Evolutionary conservation across 2,888 invertebrate species (phyloP).

Genomic region (Digitonthophagus gazella): DNA sequence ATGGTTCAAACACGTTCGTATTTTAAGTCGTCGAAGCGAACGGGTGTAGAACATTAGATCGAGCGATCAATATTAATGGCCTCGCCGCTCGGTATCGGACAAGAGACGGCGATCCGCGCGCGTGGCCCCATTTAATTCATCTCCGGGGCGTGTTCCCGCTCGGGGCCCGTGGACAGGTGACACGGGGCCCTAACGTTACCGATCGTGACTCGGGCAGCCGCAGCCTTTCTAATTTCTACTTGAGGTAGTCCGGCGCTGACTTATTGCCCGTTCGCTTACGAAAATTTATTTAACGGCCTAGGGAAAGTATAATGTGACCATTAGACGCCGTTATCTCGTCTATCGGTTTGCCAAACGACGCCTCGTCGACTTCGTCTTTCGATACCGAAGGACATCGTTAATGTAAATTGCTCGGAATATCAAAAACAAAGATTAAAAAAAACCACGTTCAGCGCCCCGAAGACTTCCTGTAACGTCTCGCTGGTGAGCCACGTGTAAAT

Average conservation of each 20-base stretch:
- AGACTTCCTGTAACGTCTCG: neutral
- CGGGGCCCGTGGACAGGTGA: neutral
- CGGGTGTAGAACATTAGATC: conserved; percentile 13
- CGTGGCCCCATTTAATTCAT: neutral
- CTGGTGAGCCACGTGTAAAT: neutral
- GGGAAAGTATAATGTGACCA: neutral
- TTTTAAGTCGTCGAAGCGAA: neutral
- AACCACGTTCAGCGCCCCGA: neutral
- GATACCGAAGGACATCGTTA: neutral
- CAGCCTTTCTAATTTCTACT: neutral
- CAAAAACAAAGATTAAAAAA: neutral
- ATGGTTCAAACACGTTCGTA: neutral
- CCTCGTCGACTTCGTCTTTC: neutral
- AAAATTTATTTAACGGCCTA: neutral
- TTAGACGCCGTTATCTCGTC: neutral
- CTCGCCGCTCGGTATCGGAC: neutral
- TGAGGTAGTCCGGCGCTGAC: neutral
- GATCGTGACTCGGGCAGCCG: neutral
- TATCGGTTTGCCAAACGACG: neutral
- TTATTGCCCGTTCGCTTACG: neutral
- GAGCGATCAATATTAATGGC: conserved; percentile 1
- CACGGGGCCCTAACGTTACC: neutral
- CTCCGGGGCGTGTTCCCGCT: conserved; percentile 1
- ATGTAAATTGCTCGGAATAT: neutral
- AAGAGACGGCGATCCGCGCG: neutral